These are phyloP conservation scores for Parotocinclus haroldoi DNA, from an alignment of 2,797 vertebrate species.

Conservation along the genomic window DNA sequence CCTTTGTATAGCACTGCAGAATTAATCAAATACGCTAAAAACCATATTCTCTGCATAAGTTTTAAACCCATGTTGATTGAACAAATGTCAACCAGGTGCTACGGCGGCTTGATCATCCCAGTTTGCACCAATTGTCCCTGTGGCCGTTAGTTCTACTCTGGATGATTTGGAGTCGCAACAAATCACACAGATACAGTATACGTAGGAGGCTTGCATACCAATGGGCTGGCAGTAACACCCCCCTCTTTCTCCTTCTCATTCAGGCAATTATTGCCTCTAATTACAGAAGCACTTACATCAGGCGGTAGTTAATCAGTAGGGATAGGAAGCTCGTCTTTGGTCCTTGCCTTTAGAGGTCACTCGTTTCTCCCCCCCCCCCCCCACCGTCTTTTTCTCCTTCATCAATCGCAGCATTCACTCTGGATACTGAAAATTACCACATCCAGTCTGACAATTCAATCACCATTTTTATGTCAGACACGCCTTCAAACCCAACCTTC, in stretches of 20 bases:
- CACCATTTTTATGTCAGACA: conserved; percentile 40
- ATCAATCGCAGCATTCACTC: conserved; percentile 1
- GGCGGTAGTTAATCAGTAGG: conserved; percentile 42
- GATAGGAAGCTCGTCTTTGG: conserved; percentile 45
- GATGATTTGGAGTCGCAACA: background rate
- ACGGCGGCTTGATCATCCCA: conserved; percentile 53
- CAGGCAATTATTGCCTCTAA: conserved; percentile 49
- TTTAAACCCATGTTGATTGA: conserved; percentile 44
- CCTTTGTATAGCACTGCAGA: too few species aligned
- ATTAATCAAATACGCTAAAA: too few species aligned
- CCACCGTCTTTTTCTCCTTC: conserved; percentile 19
- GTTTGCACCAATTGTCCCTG: background rate
- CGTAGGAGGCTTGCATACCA: conserved; percentile 21
- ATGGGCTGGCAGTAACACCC: conserved; percentile 22
- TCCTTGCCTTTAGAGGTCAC: conserved; percentile 31
- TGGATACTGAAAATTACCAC: conserved; percentile 24
- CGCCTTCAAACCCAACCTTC: conserved; percentile 6
- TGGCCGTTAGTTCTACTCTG: background rate
- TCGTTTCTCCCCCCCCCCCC: background rate
- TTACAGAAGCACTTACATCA: conserved; percentile 45
- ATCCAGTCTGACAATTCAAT: conserved; percentile 44
- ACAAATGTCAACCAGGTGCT: conserved; percentile 63
- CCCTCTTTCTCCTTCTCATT: conserved; percentile 17
- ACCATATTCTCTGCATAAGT: too few species aligned
- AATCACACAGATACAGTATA: conserved; percentile 15